Percentiles rank a stretch among this genome's conserved stretches.
Conservation (phyloP, 1,140 invertebrate genomes). For the Anastrepha obliqua region DNA sequence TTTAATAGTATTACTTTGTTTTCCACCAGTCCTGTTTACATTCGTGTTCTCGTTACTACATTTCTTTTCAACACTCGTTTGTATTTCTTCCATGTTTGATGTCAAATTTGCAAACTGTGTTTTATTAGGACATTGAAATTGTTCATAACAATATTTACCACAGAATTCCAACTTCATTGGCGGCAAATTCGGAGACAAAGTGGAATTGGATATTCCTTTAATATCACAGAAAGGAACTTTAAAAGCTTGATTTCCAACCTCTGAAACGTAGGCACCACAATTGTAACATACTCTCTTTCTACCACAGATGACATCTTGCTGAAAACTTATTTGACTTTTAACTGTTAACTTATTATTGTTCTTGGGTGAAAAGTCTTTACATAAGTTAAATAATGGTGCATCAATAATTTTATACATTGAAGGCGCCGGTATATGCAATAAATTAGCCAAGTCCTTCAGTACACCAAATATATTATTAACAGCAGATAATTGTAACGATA, state of each 20-base stretch:
- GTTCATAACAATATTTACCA: slow-evolving; percentile 44
- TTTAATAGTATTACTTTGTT: not conserved
- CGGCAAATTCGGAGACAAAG: not conserved
- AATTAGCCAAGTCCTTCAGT: slow-evolving; percentile 90
- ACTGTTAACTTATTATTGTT: slow-evolving; percentile 21
- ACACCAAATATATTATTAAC: slow-evolving; percentile 95
- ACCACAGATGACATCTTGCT: slow-evolving; percentile 91
- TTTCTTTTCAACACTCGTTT: slow-evolving; percentile 4
- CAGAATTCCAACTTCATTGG: slow-evolving; percentile 34
- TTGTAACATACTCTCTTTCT: slow-evolving; percentile 89
- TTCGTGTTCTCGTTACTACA: not conserved
- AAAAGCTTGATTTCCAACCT: not conserved
- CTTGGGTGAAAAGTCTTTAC: slow-evolving; percentile 42
- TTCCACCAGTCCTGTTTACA: not conserved
- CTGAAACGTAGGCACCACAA: slow-evolving; percentile 26
- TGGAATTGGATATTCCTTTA: not conserved
- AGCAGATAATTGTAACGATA: slow-evolving; percentile 92
- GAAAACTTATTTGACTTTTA: slow-evolving; percentile 66
- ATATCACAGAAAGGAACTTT: slow-evolving; percentile 35
- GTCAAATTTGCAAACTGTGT: slow-evolving; percentile 17
- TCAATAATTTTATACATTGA: slow-evolving; percentile 79
- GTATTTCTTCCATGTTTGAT: not conserved
- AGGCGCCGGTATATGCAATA: slow-evolving; percentile 91
- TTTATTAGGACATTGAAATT: slow-evolving; percentile 2
- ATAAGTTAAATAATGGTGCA: slow-evolving; percentile 50